Conservation (phyloP, 1,140 invertebrate species). For the Leucophenga varia region DNA sequence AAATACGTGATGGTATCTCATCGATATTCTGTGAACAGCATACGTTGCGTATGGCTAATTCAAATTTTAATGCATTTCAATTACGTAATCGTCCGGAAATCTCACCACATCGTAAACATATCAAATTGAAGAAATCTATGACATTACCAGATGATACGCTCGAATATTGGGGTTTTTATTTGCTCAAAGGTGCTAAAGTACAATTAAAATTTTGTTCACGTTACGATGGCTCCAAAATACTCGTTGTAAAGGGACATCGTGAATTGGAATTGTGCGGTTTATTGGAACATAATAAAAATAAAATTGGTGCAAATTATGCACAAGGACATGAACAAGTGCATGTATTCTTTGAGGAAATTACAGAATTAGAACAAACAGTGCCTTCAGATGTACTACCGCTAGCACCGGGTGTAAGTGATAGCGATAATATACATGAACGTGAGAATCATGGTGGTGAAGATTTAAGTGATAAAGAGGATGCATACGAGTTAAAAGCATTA, state of each 20-base stretch:
- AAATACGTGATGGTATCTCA: conserved; percentile 75
- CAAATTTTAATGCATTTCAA: conserved; percentile 80
- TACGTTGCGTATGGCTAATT: conserved; percentile 71
- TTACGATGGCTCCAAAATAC: conserved; percentile 73
- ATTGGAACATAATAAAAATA: conserved; percentile 68
- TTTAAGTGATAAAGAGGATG: conserved; percentile 26
- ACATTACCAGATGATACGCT: conserved; percentile 79
- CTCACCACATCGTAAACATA: conserved; percentile 70
- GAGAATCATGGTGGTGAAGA: conserved; percentile 56
- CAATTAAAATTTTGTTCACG: conserved; percentile 77
- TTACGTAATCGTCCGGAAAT: conserved; percentile 68
- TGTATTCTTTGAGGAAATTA: conserved; percentile 68
- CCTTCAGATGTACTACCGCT: conserved; percentile 10
- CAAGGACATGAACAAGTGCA: conserved; percentile 67
- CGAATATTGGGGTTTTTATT: conserved; percentile 87
- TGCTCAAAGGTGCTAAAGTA: conserved; percentile 74
- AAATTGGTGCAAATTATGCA: conserved; percentile 60
- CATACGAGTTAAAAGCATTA: too few relatives aligned
- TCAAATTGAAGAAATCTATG: conserved; percentile 78
- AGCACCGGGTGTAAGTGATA: too few relatives aligned
- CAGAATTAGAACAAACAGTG: conserved; percentile 44
- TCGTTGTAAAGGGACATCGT: conserved; percentile 76
- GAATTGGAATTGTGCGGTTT: conserved; percentile 75
- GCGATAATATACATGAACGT: conserved; percentile 26
- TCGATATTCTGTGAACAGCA: conserved; percentile 77